Percentiles rank a stretch among this genome's conserved stretches.
phyloP scores from a whole-genome alignment of 35 echinoderm and acorn worm species.

The Eucidaris tribuloides region DNA sequence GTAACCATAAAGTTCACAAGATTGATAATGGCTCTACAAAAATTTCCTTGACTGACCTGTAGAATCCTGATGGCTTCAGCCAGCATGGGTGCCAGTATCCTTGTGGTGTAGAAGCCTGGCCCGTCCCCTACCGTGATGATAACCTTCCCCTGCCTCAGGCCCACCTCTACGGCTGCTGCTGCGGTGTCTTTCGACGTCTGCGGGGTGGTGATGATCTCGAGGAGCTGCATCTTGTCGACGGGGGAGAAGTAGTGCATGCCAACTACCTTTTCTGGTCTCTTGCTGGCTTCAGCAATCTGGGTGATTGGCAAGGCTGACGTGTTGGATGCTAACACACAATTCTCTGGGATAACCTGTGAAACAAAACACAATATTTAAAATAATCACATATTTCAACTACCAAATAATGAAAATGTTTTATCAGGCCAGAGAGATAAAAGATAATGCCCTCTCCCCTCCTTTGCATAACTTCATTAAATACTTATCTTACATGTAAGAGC shows the following conservation, averaged over 20 bases:
- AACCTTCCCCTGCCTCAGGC: conserved; percentile 92
- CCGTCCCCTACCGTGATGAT: conserved; percentile 92
- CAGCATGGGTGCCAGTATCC: conserved; percentile 85
- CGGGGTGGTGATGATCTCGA: conserved; percentile 97
- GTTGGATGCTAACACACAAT: conserved; percentile 96
- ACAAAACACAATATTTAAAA: conserved; percentile 27
- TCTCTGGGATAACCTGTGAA: conserved; percentile 81
- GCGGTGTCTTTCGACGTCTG: conserved; percentile 95
- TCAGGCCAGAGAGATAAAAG: not conserved
- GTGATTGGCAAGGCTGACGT: conserved; percentile 93
- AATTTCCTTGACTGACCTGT: conserved; percentile 95
- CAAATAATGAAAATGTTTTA: not conserved
- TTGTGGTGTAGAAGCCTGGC: conserved; percentile 95
- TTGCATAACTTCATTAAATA: too few species aligned
- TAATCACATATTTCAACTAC: not conserved
- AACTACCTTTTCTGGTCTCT: conserved; percentile 95
- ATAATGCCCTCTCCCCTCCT: not conserved
- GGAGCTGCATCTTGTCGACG: conserved; percentile 96
- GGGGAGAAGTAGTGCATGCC: conserved; percentile 99
- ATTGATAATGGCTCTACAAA: too few species aligned
- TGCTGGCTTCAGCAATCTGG: conserved; percentile 85
- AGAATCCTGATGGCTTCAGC: conserved; percentile 84
- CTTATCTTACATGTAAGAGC: too few species aligned
- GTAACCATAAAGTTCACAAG: too few species aligned
- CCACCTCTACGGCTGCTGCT: conserved; percentile 86